Evolutionary conservation across 64 coral and sea anemone species (phyloP).

Genomic region (Catalaphyllia jardinei): DNA sequence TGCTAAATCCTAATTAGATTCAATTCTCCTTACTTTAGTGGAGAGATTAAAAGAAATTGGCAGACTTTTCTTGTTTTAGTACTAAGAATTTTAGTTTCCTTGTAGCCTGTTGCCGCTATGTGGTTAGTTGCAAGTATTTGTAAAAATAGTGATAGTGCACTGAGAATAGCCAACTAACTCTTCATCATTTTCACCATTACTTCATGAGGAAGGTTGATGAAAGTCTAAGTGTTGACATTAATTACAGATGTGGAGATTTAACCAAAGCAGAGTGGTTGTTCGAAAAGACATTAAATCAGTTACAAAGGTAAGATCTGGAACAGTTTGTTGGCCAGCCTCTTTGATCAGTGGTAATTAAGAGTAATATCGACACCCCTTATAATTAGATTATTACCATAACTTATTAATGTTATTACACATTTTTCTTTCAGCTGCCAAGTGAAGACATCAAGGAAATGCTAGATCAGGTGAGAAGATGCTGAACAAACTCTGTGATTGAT

Average conservation of each 20-base stretch:
- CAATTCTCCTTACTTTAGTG: too few species aligned
- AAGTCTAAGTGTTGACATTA: neutral
- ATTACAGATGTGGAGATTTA: slow-evolving; percentile 91
- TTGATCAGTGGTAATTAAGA: neutral
- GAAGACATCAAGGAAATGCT: slow-evolving; percentile 95
- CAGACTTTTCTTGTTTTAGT: too few species aligned
- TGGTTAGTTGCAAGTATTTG: too few species aligned
- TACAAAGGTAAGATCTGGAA: slow-evolving; percentile 65
- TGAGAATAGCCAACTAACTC: too few species aligned
- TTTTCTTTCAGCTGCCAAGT: slow-evolving; percentile 70
- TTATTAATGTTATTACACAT: neutral
- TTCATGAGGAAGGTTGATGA: neutral
- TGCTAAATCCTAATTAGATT: too few species aligned
- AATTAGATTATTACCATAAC: neutral
- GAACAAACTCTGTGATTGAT: too few species aligned
- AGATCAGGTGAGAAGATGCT: slow-evolving; percentile 65
- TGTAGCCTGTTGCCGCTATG: too few species aligned
- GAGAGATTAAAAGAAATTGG: too few species aligned
- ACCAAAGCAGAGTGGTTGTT: slow-evolving; percentile 83
- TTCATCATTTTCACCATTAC: neutral
- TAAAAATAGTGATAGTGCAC: too few species aligned
- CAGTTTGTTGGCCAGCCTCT: neutral
- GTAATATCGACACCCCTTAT: neutral
- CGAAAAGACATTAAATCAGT: slow-evolving; percentile 86
- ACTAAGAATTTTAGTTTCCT: too few species aligned